Conservation (phyloP, 1,140 invertebrate genomes). For the Pomacea maculata region DNA sequence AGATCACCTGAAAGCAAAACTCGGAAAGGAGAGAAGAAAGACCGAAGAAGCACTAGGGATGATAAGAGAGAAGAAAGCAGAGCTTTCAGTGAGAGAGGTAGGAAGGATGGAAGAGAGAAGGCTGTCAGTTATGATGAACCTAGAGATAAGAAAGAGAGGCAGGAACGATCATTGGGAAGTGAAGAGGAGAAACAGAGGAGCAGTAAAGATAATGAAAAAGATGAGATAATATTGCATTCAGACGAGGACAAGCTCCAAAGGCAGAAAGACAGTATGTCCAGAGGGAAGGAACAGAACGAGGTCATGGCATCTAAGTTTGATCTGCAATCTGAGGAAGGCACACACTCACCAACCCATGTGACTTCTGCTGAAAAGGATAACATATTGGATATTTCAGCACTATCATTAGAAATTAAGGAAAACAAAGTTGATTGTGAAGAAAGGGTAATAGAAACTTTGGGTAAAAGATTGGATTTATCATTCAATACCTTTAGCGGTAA, state of each 20-base stretch:
- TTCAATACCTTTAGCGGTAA: too few species aligned
- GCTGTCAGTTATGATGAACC: background rate
- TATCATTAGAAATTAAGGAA: background rate
- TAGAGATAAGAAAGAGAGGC: background rate
- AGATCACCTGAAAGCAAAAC: conserved; percentile 23
- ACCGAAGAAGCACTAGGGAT: conserved; percentile 4
- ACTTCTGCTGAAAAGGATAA: too few species aligned
- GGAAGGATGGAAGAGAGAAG: background rate
- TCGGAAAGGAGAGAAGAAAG: conserved; percentile 4
- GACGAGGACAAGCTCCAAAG: background rate
- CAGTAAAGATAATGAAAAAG: background rate
- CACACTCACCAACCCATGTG: too few species aligned
- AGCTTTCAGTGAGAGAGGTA: background rate
- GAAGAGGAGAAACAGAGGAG: background rate
- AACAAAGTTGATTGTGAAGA: background rate
- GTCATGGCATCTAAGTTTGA: background rate
- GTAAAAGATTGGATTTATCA: background rate
- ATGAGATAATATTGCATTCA: background rate
- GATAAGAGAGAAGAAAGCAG: conserved; percentile 4
- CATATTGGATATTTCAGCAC: too few species aligned
- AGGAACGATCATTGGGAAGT: too few species aligned
- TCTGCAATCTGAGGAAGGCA: background rate
- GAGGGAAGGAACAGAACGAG: background rate
- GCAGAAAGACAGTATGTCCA: background rate
- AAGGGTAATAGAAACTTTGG: background rate